Base-by-base conservation (phyloP, 2,113 vertebrate species). In the Gorsachius goisagi region DNA sequence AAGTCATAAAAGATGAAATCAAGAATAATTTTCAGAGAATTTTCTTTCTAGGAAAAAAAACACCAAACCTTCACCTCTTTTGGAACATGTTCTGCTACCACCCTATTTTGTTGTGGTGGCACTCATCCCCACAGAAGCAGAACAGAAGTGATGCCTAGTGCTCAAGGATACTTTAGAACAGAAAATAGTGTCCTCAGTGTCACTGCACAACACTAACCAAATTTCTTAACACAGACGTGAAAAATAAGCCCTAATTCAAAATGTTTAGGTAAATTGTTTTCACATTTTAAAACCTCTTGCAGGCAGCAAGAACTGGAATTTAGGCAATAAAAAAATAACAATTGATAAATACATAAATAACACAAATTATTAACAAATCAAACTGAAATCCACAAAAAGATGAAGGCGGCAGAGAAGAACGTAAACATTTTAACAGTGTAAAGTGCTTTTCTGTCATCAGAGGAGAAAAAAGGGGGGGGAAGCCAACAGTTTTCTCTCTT, bases 391-490 rank as follows among this genome's bases (percentile, higher is more conserved):
- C 56, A 88, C 13, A 59, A 89, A 88, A 86, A 45, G 4, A 35
- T 15, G 23, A 86, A 9, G 2, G 15, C 26, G 22, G 13, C 12
- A 87, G 56, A 82, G 9, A 1, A 55, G 12, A 15, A 28, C 11
- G 11, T 28, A 83, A 74, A 69, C 9, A 71, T 44, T 77, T 80
- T 81, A 45, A 56, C 14, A 64, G 13, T 3, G 4, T 69, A 10
- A 68, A 67, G 14, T 63, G 13, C 11, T 78, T 55, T 60, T 28
- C 41, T 88, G 37, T 33, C 32, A 62, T 9, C 32, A 56, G 14
- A 63, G 4, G 4, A 7, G 27, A 1, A 1, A 39, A 85, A 87
- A 18, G 1, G 7, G 11, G 8, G 6, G 7, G 1, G 58, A 75
- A 86, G 3, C 1, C 15, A 92, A 2, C 9, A 45, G 26, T 81